Evolutionary conservation across 2,797 vertebrate genomes (phyloP), one percentile per base, ranked within the genome.

Genomic region (Eremophila alpestris): DNA sequence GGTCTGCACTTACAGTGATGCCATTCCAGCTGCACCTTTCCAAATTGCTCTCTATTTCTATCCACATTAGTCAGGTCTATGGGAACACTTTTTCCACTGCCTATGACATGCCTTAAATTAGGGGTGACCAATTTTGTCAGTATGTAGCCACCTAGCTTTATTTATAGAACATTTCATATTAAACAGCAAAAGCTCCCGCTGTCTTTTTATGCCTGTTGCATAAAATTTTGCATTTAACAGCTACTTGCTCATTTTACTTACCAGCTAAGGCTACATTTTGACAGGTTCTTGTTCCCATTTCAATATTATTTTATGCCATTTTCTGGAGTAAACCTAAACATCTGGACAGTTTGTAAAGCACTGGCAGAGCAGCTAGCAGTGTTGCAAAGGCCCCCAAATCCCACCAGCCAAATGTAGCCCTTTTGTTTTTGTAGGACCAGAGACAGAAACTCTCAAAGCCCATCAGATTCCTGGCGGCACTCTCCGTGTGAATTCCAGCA

Each of bases 161-260:
- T 95, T 96, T 94, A 93, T 94, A 90, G 83, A 94, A 84, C 77
- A 89, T 77, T 95, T 84, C 56, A 74, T 68, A 77, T 90, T 92
- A 68, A 87, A 92, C 46, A 92, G 85, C 60, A 89, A 96, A 95
- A 68, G 83, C 64, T 84, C 71, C 49, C 87, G 48, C 85, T 90
- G 91, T 48, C 78, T 74, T 80, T 91, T 82, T 78, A 90, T 82
- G 79, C 60, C 78, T 84, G 83, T 94, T 87, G 77, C 49, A 56
- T 43, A 63, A 63, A 70, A 71, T 79, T 95, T 94, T 80, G 75
- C 85, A 77, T 95, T 89, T 92, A 96, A 92, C 93, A 94, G 94
- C 86, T 87, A 90, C 83, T 96, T 93, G 94, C 29, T 95, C 90
- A 93, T 96, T 95, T 93, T 77, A 74, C 70, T 68, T 75, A 74